Conservation (phyloP, 2,113 vertebrate species). For the Brachirus orientalis region DNA sequence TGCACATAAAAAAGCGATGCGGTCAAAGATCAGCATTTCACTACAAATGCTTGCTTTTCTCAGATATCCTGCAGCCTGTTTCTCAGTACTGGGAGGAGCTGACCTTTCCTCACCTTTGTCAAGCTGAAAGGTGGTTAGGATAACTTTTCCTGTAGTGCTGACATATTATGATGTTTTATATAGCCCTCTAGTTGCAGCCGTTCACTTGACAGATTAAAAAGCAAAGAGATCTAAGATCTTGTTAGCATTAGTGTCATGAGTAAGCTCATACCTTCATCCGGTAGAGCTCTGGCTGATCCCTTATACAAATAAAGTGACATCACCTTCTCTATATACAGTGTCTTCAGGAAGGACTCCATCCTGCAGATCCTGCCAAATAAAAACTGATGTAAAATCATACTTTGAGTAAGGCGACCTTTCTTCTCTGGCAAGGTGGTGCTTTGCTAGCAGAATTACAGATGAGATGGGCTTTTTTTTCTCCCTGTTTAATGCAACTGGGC, state of each 20-base stretch:
- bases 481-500: neutral
- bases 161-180: conserved; percentile 40
- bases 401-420: conserved; percentile 42
- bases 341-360: conserved; percentile 20
- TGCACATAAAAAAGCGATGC: neutral
- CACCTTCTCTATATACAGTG: conserved; percentile 13
- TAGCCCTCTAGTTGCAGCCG: conserved; percentile 11
- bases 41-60: conserved; percentile 48
- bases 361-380: conserved; percentile 30
- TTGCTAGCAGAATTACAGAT: conserved; percentile 24
- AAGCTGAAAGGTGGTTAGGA: conserved; percentile 53
- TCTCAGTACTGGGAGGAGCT: conserved; percentile 28
- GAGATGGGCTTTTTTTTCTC: neutral
- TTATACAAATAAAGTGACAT: conserved; percentile 16
- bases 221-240: neutral
- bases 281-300: conserved; percentile 3
- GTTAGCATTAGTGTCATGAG: neutral
- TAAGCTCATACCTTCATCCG: conserved; percentile 1
- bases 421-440: conserved; percentile 42
- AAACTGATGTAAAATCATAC: conserved; percentile 38
- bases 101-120: conserved; percentile 53
- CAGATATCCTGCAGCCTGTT: conserved; percentile 14
- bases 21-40: conserved; percentile 39
- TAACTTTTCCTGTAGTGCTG: conserved; percentile 21
- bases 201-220: conserved; percentile 18